These are phyloP conservation scores for Drosophila novamexicana DNA, from an alignment of 1,140 invertebrate genomes.

Conservation along the genomic window DNA sequence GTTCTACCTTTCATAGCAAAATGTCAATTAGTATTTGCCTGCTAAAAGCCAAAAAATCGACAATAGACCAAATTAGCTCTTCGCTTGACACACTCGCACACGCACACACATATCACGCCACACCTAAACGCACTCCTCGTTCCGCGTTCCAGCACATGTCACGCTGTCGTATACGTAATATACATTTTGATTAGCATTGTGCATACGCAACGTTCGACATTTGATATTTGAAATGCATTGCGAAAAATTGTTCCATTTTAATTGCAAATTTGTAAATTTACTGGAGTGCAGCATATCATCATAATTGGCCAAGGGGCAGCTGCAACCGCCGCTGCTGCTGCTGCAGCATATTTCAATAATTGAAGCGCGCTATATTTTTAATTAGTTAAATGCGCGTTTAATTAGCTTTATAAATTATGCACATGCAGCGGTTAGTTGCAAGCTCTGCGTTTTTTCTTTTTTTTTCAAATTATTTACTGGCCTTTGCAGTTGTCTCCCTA, in stretches of 20 bases:
- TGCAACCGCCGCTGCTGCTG: not conserved
- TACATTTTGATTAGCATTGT: constrained; percentile 71
- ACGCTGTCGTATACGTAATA: constrained; percentile 74
- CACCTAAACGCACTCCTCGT: constrained; percentile 8
- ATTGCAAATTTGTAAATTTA: constrained; percentile 61
- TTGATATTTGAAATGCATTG: constrained; percentile 46
- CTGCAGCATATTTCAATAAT: constrained; percentile 79
- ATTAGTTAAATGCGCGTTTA: constrained; percentile 83
- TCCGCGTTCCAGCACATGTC: constrained; percentile 42
- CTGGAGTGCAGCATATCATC: constrained; percentile 16
- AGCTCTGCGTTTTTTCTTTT: constrained; percentile 12
- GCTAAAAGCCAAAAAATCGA: constrained; percentile 79
- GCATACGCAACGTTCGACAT: constrained; percentile 58
- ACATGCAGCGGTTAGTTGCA: constrained; percentile 77
- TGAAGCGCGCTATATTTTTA: constrained; percentile 80
- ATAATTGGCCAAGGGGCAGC: constrained; percentile 27
- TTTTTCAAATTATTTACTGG: constrained; percentile 28
- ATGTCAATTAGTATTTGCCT: constrained; percentile 79
- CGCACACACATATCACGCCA: not conserved
- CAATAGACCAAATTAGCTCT: constrained; percentile 64
- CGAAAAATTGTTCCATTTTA: constrained; percentile 56
- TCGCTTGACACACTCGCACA: constrained; percentile 30
- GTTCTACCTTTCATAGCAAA: constrained; percentile 63
- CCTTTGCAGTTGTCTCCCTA: constrained; percentile 18
- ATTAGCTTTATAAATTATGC: constrained; percentile 83